phyloP scores from a whole-genome alignment of 2,113 vertebrate genomes.

The Isurus oxyrinchus region DNA sequence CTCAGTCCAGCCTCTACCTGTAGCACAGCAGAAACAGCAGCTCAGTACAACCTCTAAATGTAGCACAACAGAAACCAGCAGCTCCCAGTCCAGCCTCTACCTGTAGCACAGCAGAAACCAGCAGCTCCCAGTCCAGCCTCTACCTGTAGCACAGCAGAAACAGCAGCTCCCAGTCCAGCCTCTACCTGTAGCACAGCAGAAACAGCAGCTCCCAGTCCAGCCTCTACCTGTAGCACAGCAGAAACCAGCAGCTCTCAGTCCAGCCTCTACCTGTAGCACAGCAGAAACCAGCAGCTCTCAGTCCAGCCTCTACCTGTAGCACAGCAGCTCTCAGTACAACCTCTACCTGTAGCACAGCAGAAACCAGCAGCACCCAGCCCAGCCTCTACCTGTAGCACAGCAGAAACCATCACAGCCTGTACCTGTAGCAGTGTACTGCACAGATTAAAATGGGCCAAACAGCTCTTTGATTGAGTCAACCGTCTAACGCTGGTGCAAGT shows the following conservation, averaged over 20 bases:
- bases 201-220: background rate
- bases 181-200: background rate
- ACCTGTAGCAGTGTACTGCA: background rate
- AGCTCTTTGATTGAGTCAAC: background rate
- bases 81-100: background rate
- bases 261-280: too few relatives aligned
- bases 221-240: background rate
- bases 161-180: background rate
- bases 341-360: background rate
- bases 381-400: background rate
- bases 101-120: background rate
- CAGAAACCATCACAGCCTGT: background rate
- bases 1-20: too few relatives aligned
- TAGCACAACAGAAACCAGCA: background rate
- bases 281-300: background rate
- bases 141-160: too few relatives aligned
- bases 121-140: background rate
- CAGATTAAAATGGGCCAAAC: background rate
- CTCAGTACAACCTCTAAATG: background rate
- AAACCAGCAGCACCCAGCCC: background rate
- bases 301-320: background rate
- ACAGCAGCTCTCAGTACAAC: background rate
- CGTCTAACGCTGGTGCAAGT: background rate
- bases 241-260: background rate
- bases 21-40: background rate